Percentiles rank a stretch among this genome's conserved stretches.
phyloP scores from a whole-genome alignment of 1,140 invertebrate species.

The Myzus persicae region DNA sequence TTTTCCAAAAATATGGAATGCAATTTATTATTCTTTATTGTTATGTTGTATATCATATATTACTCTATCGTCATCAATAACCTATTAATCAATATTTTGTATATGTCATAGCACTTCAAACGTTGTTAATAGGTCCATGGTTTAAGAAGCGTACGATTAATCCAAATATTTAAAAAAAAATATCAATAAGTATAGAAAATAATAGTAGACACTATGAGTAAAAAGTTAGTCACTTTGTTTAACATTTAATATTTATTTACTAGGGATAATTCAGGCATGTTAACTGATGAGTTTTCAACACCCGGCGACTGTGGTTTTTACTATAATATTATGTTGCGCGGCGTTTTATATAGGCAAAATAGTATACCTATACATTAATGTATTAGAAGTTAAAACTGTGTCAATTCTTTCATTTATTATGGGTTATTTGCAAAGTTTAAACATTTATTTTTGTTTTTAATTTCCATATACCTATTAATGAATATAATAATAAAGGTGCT shows the following conservation, averaged over 20 bases:
- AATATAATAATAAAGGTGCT: too few relatives aligned
- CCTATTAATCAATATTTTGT: neutral
- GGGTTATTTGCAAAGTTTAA: neutral
- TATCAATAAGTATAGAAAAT: neutral
- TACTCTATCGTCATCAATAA: neutral
- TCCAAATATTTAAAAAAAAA: neutral
- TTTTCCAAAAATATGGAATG: neutral
- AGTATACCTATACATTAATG: neutral
- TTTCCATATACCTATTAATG: too few relatives aligned
- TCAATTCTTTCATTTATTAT: neutral
- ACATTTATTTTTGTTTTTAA: neutral
- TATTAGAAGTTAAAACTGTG: neutral
- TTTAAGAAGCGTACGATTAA: neutral
- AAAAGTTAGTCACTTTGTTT: neutral
- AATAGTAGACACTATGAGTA: fast-evolving
- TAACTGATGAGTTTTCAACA: neutral
- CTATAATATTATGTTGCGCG: neutral
- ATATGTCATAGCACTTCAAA: neutral
- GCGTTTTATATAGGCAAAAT: neutral
- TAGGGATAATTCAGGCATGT: too few relatives aligned
- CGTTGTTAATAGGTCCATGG: neutral
- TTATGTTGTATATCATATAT: neutral
- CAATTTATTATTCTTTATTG: neutral
- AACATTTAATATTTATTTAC: neutral
- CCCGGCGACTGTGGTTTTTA: neutral